phyloP scores from a whole-genome alignment of 2,113 vertebrate genomes.

The Nannobrachium achirus region DNA sequence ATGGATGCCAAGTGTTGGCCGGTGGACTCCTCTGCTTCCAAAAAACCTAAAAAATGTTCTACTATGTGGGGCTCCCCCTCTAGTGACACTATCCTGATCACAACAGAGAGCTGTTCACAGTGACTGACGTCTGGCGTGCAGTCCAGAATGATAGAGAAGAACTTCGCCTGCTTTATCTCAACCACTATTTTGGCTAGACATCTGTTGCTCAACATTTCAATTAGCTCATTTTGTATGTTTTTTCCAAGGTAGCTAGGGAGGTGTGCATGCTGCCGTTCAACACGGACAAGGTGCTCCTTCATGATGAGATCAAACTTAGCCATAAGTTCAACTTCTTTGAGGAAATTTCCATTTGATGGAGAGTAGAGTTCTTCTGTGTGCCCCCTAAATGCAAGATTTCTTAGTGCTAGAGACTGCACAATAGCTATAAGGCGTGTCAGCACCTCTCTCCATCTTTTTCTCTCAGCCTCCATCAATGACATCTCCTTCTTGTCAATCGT shows the following conservation, averaged over 20 bases:
- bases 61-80: slow-evolving; percentile 26
- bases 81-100: slow-evolving; percentile 31
- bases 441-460: slow-evolving; percentile 23
- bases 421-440: slow-evolving; percentile 25
- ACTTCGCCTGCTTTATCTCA: no score
- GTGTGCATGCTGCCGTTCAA: no score
- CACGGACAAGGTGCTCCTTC: no score
- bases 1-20: slow-evolving; percentile 24
- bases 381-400: slow-evolving; percentile 34
- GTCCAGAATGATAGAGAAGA: no score
- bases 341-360: slow-evolving; percentile 44
- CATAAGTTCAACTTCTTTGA: slow-evolving; percentile 41
- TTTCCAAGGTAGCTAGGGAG: no score
- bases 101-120: slow-evolving; percentile 36
- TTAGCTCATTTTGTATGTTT: no score
- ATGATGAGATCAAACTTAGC: slow-evolving; percentile 20
- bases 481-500: slow-evolving; percentile 20
- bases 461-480: no score
- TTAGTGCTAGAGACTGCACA: slow-evolving; percentile 29
- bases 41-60: slow-evolving; percentile 37
- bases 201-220: no score
- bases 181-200: no score
- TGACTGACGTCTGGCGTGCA: no score
- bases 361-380: no score
- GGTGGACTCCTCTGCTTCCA: slow-evolving; percentile 17